A percentile compares a stretch with the other conserved stretches of the same genome.
phyloP scores from a whole-genome alignment of 2,113 vertebrate species.

The Daboia siamensis region DNA sequence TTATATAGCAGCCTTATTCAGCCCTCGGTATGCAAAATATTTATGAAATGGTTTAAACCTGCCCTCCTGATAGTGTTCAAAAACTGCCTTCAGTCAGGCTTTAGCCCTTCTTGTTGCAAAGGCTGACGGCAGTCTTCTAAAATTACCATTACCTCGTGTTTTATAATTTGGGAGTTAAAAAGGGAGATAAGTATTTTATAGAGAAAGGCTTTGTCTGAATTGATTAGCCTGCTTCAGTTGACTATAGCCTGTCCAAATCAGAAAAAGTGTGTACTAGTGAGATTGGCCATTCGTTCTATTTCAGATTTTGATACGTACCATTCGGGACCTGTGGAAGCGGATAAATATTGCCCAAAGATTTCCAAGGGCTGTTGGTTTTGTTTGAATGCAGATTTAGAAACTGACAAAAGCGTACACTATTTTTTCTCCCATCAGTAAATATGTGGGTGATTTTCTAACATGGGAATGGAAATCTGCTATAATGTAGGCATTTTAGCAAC shows the following conservation, averaged over 20 bases:
- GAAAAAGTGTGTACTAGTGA: conserved; percentile 46
- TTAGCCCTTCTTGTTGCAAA: neutral
- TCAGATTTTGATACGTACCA: conserved; percentile 57
- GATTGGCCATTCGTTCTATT: conserved; percentile 55
- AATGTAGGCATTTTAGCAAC: neutral
- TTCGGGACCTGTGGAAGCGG: conserved; percentile 55
- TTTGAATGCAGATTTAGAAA: conserved; percentile 60
- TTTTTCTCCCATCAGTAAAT: conserved; percentile 23
- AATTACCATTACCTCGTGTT: conserved; percentile 16
- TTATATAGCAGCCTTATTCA: neutral
- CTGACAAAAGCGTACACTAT: conserved; percentile 46
- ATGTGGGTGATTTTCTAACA: neutral
- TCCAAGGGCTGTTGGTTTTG: conserved; percentile 62
- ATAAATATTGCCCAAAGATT: conserved; percentile 46
- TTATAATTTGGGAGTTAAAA: neutral
- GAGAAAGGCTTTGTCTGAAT: conserved; percentile 33
- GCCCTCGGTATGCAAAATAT: neutral
- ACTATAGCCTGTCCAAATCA: conserved; percentile 37
- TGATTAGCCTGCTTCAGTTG: conserved; percentile 51
- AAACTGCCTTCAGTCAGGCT: neutral
- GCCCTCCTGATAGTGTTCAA: neutral
- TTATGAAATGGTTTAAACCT: neutral
- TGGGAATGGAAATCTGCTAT: neutral
- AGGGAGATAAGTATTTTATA: conserved; percentile 5
- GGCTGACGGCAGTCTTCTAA: neutral